Conservation (phyloP, 2,888 invertebrate genomes). For the Linnaemya vulpina region DNA sequence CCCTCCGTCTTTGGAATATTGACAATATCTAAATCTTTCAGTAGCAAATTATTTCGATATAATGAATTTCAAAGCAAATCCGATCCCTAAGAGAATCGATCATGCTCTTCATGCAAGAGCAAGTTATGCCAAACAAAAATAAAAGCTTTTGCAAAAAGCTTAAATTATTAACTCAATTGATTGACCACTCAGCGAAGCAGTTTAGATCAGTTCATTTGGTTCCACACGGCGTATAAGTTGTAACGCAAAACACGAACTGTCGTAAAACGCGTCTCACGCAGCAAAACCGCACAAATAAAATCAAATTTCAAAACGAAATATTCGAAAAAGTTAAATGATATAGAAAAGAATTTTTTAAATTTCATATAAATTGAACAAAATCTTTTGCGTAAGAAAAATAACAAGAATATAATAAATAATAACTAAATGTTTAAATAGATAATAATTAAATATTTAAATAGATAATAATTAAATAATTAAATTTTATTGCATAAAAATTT, state of each 20-base stretch:
- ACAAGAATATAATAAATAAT: no score
- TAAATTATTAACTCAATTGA: neutral
- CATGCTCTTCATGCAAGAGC: slow-evolving; percentile 19
- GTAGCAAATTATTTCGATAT: no score
- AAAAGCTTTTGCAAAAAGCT: slow-evolving; percentile 56
- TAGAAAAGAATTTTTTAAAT: neutral
- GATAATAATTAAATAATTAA: no score
- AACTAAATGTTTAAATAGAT: no score
- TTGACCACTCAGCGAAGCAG: neutral
- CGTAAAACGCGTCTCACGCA: slow-evolving; percentile 36
- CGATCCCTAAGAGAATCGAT: slow-evolving; percentile 16
- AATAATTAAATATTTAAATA: no score
- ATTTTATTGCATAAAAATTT: no score
- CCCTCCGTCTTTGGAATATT: no score
- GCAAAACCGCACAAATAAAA: slow-evolving; percentile 21
- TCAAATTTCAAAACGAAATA: neutral
- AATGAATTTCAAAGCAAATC: neutral
- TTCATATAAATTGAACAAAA: neutral
- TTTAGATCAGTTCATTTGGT: slow-evolving; percentile 76
- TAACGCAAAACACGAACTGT: slow-evolving; percentile 41
- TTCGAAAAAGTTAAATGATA: neutral
- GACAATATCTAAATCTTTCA: no score
- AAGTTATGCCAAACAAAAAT: slow-evolving; percentile 2
- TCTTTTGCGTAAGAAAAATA: no score
- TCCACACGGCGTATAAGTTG: slow-evolving; percentile 74